Conservation (phyloP, 2,113 vertebrate genomes). For the Poeciliopsis turrubarensis region DNA sequence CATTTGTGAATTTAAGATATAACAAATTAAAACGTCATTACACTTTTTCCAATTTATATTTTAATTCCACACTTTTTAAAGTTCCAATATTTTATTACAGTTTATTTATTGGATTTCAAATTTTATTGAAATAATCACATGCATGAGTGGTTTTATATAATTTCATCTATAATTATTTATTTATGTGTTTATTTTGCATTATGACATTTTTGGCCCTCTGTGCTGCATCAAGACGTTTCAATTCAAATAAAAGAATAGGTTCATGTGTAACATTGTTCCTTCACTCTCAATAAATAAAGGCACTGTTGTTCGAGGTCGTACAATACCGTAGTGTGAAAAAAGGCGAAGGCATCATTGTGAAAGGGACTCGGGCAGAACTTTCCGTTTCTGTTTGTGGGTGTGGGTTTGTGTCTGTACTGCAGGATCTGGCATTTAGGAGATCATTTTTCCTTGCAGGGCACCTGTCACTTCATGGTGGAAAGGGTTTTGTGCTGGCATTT, state of each 20-base stretch:
- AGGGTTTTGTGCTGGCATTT: conserved; percentile 15
- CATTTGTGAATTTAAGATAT: not conserved
- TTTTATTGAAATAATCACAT: not conserved
- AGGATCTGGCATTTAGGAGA: conserved; percentile 39
- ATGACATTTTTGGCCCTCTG: not conserved
- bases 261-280: conserved; percentile 60
- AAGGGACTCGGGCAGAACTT: conserved; percentile 78
- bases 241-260: not conserved
- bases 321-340: conserved; percentile 90
- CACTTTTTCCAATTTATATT: not conserved
- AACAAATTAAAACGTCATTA: not conserved
- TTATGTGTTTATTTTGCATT: not conserved
- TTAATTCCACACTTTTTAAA: too few species aligned
- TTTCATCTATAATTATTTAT: not conserved
- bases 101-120: not conserved
- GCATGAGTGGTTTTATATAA: too few species aligned
- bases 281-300: conserved; percentile 90
- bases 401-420: too few species aligned
- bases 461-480: conserved; percentile 14
- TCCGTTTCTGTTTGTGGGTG: conserved; percentile 84
- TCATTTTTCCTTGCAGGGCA: conserved; percentile 35
- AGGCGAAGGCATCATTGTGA: conserved; percentile 91
- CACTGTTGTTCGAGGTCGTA: conserved; percentile 89
- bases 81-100: too few species aligned
- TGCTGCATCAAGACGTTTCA: not conserved